Conservation (phyloP, 1,140 invertebrate genomes). For the Lethocerus indicus region DNA sequence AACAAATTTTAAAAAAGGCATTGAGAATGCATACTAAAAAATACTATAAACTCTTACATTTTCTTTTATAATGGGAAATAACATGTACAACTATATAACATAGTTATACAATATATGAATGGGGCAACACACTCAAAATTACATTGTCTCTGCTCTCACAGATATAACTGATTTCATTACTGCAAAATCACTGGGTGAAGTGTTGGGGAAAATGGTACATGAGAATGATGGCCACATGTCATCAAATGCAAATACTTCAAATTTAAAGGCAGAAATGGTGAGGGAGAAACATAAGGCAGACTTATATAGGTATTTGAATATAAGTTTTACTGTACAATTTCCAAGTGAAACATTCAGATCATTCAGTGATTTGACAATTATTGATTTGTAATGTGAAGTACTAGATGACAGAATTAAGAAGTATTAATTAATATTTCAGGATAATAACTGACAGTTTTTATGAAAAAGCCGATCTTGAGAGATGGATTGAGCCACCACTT, state of each 20-base stretch:
- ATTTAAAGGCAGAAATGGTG: slow-evolving; percentile 30
- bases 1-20: slow-evolving; percentile 13
- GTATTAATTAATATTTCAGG: no score
- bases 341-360: background rate
- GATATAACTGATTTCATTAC: slow-evolving; percentile 64
- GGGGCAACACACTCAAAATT: background rate
- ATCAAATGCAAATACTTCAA: slow-evolving; percentile 17
- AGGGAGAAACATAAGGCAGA: slow-evolving; percentile 40
- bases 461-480: slow-evolving; percentile 64
- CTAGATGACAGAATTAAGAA: background rate
- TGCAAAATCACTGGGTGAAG: slow-evolving; percentile 45
- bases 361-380: no score
- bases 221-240: slow-evolving; percentile 10
- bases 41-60: background rate
- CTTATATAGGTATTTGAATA: slow-evolving; percentile 36
- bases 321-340: no score
- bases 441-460: slow-evolving; percentile 71
- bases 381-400: no score
- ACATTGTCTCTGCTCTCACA: slow-evolving; percentile 19
- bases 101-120: background rate
- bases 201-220: slow-evolving; percentile 27
- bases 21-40: no score
- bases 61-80: background rate
- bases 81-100: background rate
- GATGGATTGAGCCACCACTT: slow-evolving; percentile 47